These are phyloP conservation scores for Litoditis marina DNA, from an alignment of 2,888 invertebrate species.

Conservation along the genomic window DNA sequence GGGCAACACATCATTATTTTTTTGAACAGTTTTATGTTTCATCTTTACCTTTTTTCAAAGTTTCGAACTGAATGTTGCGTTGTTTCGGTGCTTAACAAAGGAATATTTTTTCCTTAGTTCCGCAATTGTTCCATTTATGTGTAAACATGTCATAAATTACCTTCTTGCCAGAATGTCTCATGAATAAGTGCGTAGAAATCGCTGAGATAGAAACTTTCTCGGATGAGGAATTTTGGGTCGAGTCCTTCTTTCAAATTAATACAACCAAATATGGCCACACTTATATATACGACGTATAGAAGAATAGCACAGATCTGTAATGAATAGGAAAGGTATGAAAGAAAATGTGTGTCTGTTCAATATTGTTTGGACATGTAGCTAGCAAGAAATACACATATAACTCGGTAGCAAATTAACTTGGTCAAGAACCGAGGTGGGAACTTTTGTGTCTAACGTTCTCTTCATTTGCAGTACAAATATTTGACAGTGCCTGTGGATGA, in stretches of 20 bases:
- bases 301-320: constrained; percentile 34
- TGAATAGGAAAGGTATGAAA: background rate
- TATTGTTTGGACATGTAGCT: too few species aligned
- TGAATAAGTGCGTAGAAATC: constrained; percentile 58
- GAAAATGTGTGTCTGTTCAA: too few species aligned
- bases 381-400: too few species aligned
- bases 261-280: constrained; percentile 49
- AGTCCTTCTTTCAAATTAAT: constrained; percentile 48
- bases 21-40: constrained; percentile 1
- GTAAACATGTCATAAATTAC: constrained; percentile 17
- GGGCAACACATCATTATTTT: background rate
- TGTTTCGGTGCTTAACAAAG: background rate
- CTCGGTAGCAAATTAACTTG: too few species aligned
- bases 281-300: constrained; percentile 46
- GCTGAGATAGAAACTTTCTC: constrained; percentile 53
- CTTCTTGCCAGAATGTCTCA: constrained; percentile 61
- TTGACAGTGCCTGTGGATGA: too few species aligned
- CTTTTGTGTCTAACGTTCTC: too few species aligned
- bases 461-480: too few species aligned
- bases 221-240: constrained; percentile 54
- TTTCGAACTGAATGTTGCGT: background rate
- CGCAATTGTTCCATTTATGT: background rate
- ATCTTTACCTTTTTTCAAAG: background rate
- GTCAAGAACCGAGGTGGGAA: too few species aligned
- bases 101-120: background rate